Percentiles rank a stretch among this genome's conserved stretches.
phyloP scores from a whole-genome alignment of 2,888 invertebrate species.

The Cantharis rustica region DNA sequence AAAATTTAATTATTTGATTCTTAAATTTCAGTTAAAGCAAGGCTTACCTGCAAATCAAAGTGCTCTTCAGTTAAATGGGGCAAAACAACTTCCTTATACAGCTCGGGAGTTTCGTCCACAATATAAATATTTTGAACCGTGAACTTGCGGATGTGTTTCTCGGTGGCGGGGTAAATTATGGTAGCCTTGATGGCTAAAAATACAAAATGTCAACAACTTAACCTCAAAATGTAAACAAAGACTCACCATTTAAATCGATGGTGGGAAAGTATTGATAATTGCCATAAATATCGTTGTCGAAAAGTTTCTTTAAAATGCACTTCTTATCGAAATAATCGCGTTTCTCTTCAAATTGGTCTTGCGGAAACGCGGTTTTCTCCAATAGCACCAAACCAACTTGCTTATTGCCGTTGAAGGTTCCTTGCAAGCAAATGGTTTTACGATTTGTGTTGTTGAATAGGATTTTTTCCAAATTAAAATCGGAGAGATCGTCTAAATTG shows the following conservation, averaged over 20 bases:
- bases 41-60: slow-evolving; percentile 76
- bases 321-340: slow-evolving; percentile 65
- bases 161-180: slow-evolving; percentile 91
- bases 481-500: slow-evolving; percentile 60
- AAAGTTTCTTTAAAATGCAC: slow-evolving; percentile 65
- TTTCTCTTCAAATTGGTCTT: slow-evolving; percentile 61
- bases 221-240: slow-evolving; percentile 9
- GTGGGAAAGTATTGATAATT: slow-evolving; percentile 71
- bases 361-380: slow-evolving; percentile 81
- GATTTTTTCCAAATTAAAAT: slow-evolving; percentile 69
- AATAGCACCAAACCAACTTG: slow-evolving; percentile 74
- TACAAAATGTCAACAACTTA: slow-evolving; percentile 18
- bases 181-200: slow-evolving; percentile 82
- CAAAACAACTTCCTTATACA: slow-evolving; percentile 79
- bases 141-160: slow-evolving; percentile 90
- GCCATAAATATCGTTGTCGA: slow-evolving; percentile 85
- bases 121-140: slow-evolving; percentile 73
- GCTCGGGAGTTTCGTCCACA: slow-evolving; percentile 81
- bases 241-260: slow-evolving; percentile 63
- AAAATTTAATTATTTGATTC: too few relatives aligned
- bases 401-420: slow-evolving; percentile 66
- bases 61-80: slow-evolving; percentile 75
- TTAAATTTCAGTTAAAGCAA: too few relatives aligned
- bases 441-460: slow-evolving; percentile 73
- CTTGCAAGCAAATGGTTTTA: slow-evolving; percentile 74